Evolutionary conservation across 2,888 invertebrate species (phyloP), one percentile per base, ranked within the genome.

Genomic region (Parelbella ahira): DNA sequence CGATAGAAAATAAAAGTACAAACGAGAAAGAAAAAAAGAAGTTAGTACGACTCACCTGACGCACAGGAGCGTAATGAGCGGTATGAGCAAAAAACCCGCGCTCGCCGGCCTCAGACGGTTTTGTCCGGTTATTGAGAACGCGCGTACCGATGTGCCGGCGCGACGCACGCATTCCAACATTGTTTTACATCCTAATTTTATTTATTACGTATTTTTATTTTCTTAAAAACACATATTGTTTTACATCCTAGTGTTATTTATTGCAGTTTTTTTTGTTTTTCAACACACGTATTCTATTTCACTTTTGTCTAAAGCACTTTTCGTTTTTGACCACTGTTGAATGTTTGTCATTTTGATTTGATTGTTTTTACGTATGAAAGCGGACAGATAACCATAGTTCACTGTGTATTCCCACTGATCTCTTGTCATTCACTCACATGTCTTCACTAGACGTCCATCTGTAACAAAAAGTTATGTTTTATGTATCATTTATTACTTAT

Each of bases 141-240:
- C 71, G 65, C 67, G 68, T 56, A 59, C 56, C 62, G 56, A 60
- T 48, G 62, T 55, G 66, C 57, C 53, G 60, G 71, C 76, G 76
- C 78, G 66, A 59, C 70, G 76, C 68, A 67, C 72, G 60, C 83
- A 81, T 82, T 52, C 74, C 66, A 68, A 67, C 83, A 84, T 84
- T 64, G 61, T 72, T 60, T 84, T 72, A 83, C 83, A 84, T 84
- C 81, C 70, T 80, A 67, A 56, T 64, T 15, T 15, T 58, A 58
- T 55, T 65, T 59, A 53, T 52, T 54, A 41, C 54, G 52, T n/a
- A 54, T 54, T 51, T 56, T 59, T 65, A 69, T 66, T 61, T 58
- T 47, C 60, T 58, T 47, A 56, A 63, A 63, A 60, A 63, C 68
- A 69, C n/a, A n/a, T n/a, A n/a, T n/a, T n/a, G 67, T 52, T 51